A percentile compares a stretch with the other conserved stretches of the same genome.
phyloP scores from a whole-genome alignment of 2,113 vertebrate species.

The Corvus hawaiiensis region DNA sequence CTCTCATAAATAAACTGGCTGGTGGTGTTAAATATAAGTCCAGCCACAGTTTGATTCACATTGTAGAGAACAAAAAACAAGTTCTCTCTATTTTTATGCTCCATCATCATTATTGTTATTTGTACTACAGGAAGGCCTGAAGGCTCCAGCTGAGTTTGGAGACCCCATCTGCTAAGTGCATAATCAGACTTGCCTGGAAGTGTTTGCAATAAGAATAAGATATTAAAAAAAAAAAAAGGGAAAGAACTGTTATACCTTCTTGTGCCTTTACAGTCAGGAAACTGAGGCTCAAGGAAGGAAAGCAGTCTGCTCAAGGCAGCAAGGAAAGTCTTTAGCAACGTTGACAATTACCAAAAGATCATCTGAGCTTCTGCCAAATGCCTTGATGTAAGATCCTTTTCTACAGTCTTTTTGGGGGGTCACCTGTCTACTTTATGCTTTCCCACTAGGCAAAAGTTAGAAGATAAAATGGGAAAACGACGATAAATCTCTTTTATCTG shows the following conservation, averaged over 20 bases:
- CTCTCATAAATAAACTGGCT: constrained; percentile 50
- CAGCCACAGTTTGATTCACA: constrained; percentile 32
- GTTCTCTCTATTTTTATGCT: constrained; percentile 14
- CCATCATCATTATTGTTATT: constrained; percentile 29
- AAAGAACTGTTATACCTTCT: neutral
- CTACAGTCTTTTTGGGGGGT: neutral
- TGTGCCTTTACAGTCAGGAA: neutral
- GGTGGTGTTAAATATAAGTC: constrained; percentile 1
- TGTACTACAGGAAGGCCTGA: neutral
- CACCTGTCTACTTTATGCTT: constrained; percentile 23
- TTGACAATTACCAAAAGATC: neutral
- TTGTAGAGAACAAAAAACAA: neutral
- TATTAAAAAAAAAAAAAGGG: neutral
- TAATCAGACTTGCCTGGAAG: neutral
- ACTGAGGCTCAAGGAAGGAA: neutral
- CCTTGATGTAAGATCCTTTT: neutral
- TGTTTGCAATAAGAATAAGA: neutral
- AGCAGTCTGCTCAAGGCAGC: neutral
- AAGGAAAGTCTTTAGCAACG: neutral
- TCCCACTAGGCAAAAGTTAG: constrained; percentile 30
- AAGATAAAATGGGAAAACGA: constrained; percentile 5
- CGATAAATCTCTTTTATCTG: constrained; percentile 53
- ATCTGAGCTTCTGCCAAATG: neutral
- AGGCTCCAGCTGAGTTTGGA: constrained; percentile 31
- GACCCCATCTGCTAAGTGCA: neutral